phyloP scores from a whole-genome alignment of 1,140 invertebrate genomes.

The Diploscapter pachys region DNA sequence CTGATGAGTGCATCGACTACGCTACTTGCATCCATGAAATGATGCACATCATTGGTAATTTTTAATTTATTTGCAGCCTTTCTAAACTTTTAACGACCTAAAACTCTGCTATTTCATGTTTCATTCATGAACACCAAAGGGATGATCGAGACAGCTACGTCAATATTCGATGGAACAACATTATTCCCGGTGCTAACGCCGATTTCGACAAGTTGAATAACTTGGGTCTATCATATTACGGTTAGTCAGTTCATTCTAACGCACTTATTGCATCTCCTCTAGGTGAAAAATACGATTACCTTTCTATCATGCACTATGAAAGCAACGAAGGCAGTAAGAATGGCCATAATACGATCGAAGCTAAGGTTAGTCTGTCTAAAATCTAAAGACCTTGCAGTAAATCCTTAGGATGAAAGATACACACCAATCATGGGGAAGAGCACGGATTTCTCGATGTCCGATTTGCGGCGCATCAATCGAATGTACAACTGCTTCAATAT shows the following conservation, averaged over 20 bases:
- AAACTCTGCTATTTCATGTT: constrained; percentile 34
- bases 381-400: not conserved
- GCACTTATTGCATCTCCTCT: too few species aligned
- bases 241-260: constrained; percentile 1
- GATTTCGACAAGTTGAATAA: constrained; percentile 56
- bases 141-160: constrained; percentile 56
- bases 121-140: constrained; percentile 58
- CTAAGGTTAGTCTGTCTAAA: constrained; percentile 32
- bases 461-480: constrained; percentile 53
- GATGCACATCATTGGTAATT: constrained; percentile 56
- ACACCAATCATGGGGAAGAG: constrained; percentile 57
- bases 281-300: constrained; percentile 52
- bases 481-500: constrained; percentile 46
- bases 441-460: constrained; percentile 54
- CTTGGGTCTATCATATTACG: constrained; percentile 54
- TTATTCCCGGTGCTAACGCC: constrained; percentile 55
- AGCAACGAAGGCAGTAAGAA: constrained; percentile 51
- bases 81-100: not conserved
- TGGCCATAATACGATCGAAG: constrained; percentile 56
- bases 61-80: not conserved
- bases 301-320: constrained; percentile 50
- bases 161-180: constrained; percentile 49
- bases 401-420: constrained; percentile 27
- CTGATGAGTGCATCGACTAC: constrained; percentile 59
- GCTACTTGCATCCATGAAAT: constrained; percentile 57